Conservation (phyloP, 2,113 vertebrate species). For the Rhinogobius similis region DNA sequence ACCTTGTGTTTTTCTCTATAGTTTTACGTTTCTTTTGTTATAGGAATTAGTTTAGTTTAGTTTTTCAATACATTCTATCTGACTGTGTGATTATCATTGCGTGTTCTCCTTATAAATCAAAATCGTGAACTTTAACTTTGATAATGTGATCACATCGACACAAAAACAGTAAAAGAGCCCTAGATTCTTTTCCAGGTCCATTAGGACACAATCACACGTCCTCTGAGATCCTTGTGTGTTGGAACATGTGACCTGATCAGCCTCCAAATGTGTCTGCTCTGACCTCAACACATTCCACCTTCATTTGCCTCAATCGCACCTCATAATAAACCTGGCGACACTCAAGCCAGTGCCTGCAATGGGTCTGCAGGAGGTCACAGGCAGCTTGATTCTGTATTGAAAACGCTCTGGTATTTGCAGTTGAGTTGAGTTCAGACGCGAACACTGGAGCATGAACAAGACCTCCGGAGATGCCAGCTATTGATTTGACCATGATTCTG, state of each 20-base stretch:
- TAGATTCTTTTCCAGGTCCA: background rate
- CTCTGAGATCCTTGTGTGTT: background rate
- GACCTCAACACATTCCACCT: background rate
- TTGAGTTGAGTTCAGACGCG: slow-evolving; percentile 64
- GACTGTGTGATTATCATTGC: no score
- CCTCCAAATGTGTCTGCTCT: background rate
- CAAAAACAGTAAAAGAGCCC: background rate
- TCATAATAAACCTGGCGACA: background rate
- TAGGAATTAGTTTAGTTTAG: no score
- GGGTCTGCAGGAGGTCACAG: background rate
- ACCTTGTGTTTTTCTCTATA: no score
- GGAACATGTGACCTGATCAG: background rate
- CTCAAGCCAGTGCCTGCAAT: background rate
- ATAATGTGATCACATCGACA: no score
- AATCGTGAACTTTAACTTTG: no score
- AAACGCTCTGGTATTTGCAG: slow-evolving; percentile 53
- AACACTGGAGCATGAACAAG: slow-evolving; percentile 70
- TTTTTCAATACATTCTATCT: no score
- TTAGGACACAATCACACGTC: background rate
- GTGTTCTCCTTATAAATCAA: no score
- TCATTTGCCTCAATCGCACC: slow-evolving; percentile 1
- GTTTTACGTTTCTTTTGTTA: no score
- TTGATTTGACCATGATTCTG: slow-evolving; percentile 76
- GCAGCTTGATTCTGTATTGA: slow-evolving; percentile 50
- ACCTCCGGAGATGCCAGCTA: slow-evolving; percentile 65